Base-by-base conservation (phyloP, 2,113 vertebrate genomes). In the Rhegmatorhina hoffmannsi region DNA sequence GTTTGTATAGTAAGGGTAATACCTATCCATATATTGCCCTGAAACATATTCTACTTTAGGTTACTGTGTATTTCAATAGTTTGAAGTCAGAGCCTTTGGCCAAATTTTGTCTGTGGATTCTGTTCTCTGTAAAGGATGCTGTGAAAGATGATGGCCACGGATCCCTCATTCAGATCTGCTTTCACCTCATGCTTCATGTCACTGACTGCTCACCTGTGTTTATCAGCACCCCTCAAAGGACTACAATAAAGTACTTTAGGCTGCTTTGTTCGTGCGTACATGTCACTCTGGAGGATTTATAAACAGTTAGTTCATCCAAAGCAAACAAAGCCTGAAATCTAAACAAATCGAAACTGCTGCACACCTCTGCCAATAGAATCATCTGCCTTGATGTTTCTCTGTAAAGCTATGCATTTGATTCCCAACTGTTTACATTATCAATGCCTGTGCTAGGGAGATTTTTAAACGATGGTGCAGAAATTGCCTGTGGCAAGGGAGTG, bases 141-240 rank as follows among this genome's bases (percentile, higher is more conserved):
- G 4, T 10, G 13, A n/a, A 18, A 2, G 11, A 38, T 0, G 1
- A 40, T 10, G 17, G 29, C 2, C n/a, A 53, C 11, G 28, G 13
- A 60, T 68, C 25, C 3, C 11, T 73, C 52, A 23, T 56, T 89
- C 68, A 67, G 18, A 49, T 36, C 18, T 49, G 11, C 8, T 86
- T 85, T 92, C 64, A 43, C 14, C 34, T 29, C 34, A 66, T 15
- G 20, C 29, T 56, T 75, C 50, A 43, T 33, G 66, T 44, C 62
- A 53, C 16, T 52, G 25, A 20, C 11, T 68, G 26, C 21, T 50
- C 12, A 11, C 6, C 34, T 58, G 6, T n/a, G 26, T 64, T n/a
- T 80, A 38, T 24, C 50, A 80, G 29, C 21, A 20, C 10, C 4
- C 74, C 38, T 44, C 11, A 67, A 69, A 89, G 59, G 46, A 46